Base-by-base conservation (phyloP, 2,888 invertebrate genomes). In the Hololepta plana region DNA sequence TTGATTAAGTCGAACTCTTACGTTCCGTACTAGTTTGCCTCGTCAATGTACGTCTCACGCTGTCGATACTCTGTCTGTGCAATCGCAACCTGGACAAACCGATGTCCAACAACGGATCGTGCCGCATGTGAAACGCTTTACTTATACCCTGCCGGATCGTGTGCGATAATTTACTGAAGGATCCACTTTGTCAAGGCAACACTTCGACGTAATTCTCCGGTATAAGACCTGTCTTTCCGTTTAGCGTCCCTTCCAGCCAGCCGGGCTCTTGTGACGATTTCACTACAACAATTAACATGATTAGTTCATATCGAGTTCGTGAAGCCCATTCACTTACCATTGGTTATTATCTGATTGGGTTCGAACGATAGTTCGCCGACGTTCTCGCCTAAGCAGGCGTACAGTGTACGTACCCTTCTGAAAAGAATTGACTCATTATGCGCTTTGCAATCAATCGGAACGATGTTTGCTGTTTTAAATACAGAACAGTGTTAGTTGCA, bases 351-450 rank as follows among this genome's bases (percentile, higher is more conserved):
- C 67, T 93, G 87, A 67, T 96, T 95, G 36, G 95, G 91, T 62
- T 93, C 90, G 63, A 96, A 96, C 14, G 91, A 91, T 40, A 96
- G 63, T 64, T 96, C 96, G 36, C 90, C 85, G 49, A 90, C 90
- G 57, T 88, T 87, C 60, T 93, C 95, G 28, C 91, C 95, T 39
- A 88, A 67, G 53, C 96, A 96, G 26, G 90, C 84, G 59, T 93
- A 96, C 39, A 96, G 62, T 27, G 96, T 95, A 46, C 91, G 68
- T 34, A 93, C 95, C 49, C 84, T 69, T 53, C 81, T 76, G 53
- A 27, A 57, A 46, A 38, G 27, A 23, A 31, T 22, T 12, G 15
- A 21, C n/a, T n/a, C n/a, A n/a, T n/a, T n/a, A n/a, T n/a, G n/a
- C n/a, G n/a, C n/a, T n/a, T n/a, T n/a, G n/a, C n/a, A n/a, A n/a